A percentile compares a stretch with the other conserved stretches of the same genome.
Conservation (phyloP, 2,888 invertebrate species). For the Zele albiditarsus region DNA sequence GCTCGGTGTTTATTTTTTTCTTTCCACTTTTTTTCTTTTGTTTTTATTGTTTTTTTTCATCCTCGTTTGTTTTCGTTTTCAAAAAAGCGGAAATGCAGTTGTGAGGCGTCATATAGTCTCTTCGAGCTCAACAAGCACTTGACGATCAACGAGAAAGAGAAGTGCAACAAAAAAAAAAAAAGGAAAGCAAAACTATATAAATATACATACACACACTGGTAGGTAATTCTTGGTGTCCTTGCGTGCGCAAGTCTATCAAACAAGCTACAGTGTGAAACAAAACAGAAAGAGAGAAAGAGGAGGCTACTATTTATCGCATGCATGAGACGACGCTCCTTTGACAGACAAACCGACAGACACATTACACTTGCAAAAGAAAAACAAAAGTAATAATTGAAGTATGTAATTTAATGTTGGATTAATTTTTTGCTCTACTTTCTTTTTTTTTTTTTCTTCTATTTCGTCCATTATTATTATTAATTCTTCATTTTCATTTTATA, state of each 20-base stretch:
- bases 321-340: slow-evolving; percentile 44
- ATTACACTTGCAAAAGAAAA: neutral
- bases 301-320: slow-evolving; percentile 49
- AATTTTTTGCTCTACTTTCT: neutral
- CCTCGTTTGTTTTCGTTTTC: slow-evolving; percentile 22
- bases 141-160: slow-evolving; percentile 30
- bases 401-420: neutral
- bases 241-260: slow-evolving; percentile 52
- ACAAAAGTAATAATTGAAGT: neutral
- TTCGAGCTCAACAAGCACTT: slow-evolving; percentile 46
- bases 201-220: slow-evolving; percentile 27
- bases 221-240: slow-evolving; percentile 46
- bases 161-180: slow-evolving; percentile 22
- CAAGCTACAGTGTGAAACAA: slow-evolving; percentile 7
- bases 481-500: no score
- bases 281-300: slow-evolving; percentile 22
- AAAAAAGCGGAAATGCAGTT: slow-evolving; percentile 38
- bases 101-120: slow-evolving; percentile 48
- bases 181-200: slow-evolving; percentile 39
- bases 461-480: neutral
- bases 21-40: slow-evolving; percentile 1
- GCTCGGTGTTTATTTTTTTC: slow-evolving; percentile 8
- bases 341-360: slow-evolving; percentile 38
- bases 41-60: slow-evolving; percentile 8
- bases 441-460: neutral